These are phyloP conservation scores for Pseudochirops corinnae DNA, from an alignment of 2,797 vertebrate genomes.

Conservation along the genomic window DNA sequence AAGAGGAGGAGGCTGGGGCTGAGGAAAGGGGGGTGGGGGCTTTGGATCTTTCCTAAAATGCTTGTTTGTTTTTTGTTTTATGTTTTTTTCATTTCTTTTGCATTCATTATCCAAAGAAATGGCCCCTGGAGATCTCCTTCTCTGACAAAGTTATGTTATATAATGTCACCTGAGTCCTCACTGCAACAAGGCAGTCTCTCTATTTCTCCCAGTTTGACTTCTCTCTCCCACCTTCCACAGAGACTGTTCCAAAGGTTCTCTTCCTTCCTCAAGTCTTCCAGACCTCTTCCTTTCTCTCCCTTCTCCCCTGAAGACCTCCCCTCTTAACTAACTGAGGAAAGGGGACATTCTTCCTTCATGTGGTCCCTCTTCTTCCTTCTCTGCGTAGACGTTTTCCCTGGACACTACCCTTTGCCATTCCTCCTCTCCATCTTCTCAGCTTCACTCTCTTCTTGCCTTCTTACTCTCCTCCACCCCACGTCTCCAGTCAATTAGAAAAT, in stretches of 20 bases:
- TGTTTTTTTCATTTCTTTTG: neutral
- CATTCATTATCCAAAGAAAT: neutral
- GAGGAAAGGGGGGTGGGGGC: neutral
- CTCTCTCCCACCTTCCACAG: neutral
- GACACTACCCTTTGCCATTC: too few relatives aligned
- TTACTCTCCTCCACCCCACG: neutral
- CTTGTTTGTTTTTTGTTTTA: neutral
- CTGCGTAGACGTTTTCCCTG: neutral
- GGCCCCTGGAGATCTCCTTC: neutral
- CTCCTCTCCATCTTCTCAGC: too few relatives aligned
- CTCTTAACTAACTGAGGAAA: neutral
- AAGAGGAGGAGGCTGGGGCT: too few relatives aligned
- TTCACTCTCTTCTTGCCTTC: neutral
- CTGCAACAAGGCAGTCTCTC: neutral
- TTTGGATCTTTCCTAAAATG: neutral
- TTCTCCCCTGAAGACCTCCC: neutral
- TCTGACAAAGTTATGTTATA: neutral
- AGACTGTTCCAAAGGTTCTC: neutral
- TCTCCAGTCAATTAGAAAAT: neutral
- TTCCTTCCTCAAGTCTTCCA: neutral
- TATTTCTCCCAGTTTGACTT: too few relatives aligned
- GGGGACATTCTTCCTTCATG: neutral
- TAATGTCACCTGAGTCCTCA: neutral
- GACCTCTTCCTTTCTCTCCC: neutral
- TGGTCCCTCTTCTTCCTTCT: neutral